Evolutionary conservation across 2,797 vertebrate species (phyloP).

Genomic region (Dicrostonyx torquatus): DNA sequence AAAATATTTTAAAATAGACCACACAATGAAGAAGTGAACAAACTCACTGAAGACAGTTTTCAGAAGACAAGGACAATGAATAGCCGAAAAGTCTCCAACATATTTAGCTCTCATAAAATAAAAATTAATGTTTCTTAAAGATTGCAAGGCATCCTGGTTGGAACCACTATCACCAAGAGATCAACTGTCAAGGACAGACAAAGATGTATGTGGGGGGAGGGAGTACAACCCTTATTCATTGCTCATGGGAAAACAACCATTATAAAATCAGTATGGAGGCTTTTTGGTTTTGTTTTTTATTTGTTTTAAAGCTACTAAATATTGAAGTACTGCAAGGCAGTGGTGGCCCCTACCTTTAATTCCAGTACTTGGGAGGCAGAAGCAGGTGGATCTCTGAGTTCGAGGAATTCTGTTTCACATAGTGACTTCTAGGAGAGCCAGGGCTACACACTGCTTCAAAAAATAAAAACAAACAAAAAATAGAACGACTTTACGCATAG

Average conservation of each 20-base stretch:
- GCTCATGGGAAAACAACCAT: neutral
- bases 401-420: too few species aligned
- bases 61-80: neutral
- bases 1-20: neutral
- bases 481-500: neutral
- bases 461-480: too few species aligned
- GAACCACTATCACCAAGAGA: neutral
- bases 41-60: neutral
- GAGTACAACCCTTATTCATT: neutral
- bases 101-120: neutral
- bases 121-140: neutral
- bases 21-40: neutral
- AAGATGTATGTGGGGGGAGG: neutral
- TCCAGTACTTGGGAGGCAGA: too few species aligned
- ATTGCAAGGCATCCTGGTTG: neutral
- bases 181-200: neutral
- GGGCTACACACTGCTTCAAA: too few species aligned
- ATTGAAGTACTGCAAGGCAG: neutral
- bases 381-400: too few species aligned
- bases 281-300: too few species aligned
- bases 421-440: too few species aligned
- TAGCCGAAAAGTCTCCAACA: neutral
- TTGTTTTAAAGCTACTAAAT: neutral
- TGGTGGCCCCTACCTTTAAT: neutral
- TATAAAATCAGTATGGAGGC: neutral